These are phyloP conservation scores for Craniophora ligustri DNA, from an alignment of 2,888 invertebrate species.

Conservation along the genomic window DNA sequence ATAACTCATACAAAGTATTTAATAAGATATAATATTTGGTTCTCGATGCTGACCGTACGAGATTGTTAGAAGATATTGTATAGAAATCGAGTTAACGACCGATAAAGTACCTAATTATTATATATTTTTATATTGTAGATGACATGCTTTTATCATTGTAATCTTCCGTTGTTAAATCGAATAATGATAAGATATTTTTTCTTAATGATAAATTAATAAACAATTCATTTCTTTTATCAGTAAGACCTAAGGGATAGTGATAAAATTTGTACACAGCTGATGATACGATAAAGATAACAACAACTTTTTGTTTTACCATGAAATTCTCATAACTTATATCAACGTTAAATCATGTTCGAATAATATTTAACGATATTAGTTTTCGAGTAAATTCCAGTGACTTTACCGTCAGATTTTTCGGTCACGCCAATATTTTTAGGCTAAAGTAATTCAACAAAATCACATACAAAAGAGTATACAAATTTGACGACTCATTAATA, in stretches of 20 bases:
- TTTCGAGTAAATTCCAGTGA: slow-evolving; percentile 17
- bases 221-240: too few relatives aligned
- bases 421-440: slow-evolving; percentile 41
- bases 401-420: slow-evolving; percentile 17
- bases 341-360: not conserved
- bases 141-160: not conserved
- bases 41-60: slow-evolving; percentile 3
- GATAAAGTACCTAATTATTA: slow-evolving; percentile 4
- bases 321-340: not conserved
- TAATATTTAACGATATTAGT: slow-evolving; percentile 6
- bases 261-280: too few relatives aligned
- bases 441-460: slow-evolving; percentile 38
- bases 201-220: too few relatives aligned
- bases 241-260: too few relatives aligned
- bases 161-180: not conserved
- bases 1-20: not conserved
- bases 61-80: slow-evolving; percentile 8
- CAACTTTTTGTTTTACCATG: too few relatives aligned
- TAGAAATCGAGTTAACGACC: slow-evolving; percentile 8
- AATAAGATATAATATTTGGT: not conserved
- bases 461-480: slow-evolving; percentile 46
- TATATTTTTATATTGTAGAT: too few relatives aligned
- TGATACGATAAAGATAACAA: too few relatives aligned
- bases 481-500: slow-evolving; percentile 52
- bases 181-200: too few relatives aligned